Evolutionary conservation across 1,140 invertebrate genomes (phyloP).

Genomic region (Macrocentrus cingulum): DNA sequence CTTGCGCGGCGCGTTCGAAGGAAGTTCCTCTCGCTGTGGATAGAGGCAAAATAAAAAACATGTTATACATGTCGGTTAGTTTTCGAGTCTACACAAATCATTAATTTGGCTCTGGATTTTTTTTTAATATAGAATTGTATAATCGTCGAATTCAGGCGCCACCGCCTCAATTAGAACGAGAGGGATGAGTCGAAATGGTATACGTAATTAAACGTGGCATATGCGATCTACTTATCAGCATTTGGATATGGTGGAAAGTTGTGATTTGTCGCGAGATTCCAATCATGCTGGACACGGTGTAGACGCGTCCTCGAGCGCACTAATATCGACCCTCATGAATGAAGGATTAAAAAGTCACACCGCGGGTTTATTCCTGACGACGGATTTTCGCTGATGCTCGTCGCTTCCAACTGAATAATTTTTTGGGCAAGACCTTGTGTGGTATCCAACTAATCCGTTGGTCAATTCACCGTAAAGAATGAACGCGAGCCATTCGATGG

Average conservation of each 20-base stretch:
- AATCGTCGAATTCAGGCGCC: constrained; percentile 8
- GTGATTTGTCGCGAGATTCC: neutral
- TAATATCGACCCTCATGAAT: constrained; percentile 1
- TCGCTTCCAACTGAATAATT: constrained; percentile 33
- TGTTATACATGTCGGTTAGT: constrained; percentile 19
- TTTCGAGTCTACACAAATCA: too few species aligned
- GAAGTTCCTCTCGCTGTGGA: neutral
- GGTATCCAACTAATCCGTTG: constrained; percentile 31
- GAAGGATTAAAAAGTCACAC: constrained; percentile 39
- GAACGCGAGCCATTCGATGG: constrained; percentile 2
- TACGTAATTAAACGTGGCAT: neutral
- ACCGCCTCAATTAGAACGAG: constrained; percentile 29
- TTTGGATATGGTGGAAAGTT: neutral
- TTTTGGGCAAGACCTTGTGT: constrained; percentile 29
- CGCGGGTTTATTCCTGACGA: constrained; percentile 4
- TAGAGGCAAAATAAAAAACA: constrained; percentile 17
- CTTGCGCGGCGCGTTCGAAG: constrained; percentile 28
- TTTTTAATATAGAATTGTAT: too few species aligned
- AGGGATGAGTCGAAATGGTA: constrained; percentile 7
- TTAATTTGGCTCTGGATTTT: too few species aligned
- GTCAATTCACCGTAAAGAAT: constrained; percentile 34
- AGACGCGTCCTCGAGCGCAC: constrained; percentile 23
- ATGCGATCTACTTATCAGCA: neutral
- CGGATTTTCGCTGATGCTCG: constrained; percentile 30
- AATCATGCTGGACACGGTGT: constrained; percentile 36